Evolutionary conservation across 2,888 invertebrate species (phyloP), one percentile per base, ranked within the genome.

Genomic region (Cheilosia vulpina): DNA sequence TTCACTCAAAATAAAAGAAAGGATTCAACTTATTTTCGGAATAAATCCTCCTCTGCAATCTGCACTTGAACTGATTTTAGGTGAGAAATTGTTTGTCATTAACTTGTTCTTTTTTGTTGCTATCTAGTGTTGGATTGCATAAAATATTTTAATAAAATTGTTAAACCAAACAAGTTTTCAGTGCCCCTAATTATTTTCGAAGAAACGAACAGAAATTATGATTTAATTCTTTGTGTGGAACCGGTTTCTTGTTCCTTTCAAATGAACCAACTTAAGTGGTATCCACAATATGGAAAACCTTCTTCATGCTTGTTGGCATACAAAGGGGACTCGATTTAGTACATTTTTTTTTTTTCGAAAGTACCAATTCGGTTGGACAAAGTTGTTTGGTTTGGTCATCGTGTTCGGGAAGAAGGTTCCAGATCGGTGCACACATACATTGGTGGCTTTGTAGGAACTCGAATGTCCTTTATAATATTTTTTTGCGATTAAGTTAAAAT

Each of bases 191-290:
- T 55, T 62, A 45, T 72, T 78, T 79, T 75, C 69, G 63, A 50
- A 55, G 50, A 69, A 69, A 60, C 65, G 27, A 47, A 68, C 21
- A 68, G 58, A 63, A 79, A 69, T 75, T 69, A 69, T 79, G 83
- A 79, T 79, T 84, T 63, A 69, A 83, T 68, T 78, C 66, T 65
- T 73, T n/a, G 60, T 52, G 52, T 69, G 34, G 68, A 78, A 78
- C 78, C 78, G 78, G 78, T 78, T 78, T 50, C 19, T 31, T 47
- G 31, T 68, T 69, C 76, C 60, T 77, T 68, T 53, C 31, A 69
- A 60, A 19, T 13, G 24, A 31, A 58, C 31, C 53, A 57, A 50
- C 55, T 24, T 55, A 77, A 77, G 62, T 69, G 62, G 68, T 62
- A 43, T 50, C 50, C 65, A 75, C 57, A 75, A 75, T 52, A 50